Base-by-base conservation (phyloP, 2,113 vertebrate species). In the Martes martes region DNA sequence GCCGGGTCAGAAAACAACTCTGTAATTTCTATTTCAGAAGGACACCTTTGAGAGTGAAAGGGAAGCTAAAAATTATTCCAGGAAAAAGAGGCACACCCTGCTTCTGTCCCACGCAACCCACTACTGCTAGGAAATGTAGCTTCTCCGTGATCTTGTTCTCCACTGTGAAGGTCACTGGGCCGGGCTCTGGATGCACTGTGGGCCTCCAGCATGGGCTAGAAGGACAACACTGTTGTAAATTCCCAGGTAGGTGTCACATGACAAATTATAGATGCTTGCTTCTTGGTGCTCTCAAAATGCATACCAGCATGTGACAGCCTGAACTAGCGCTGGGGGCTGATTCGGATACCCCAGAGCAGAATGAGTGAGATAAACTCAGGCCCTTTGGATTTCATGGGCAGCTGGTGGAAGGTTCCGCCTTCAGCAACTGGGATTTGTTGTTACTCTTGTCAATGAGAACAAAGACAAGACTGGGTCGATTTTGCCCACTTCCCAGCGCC, bases 171-270 rank as follows among this genome's bases (percentile, higher is more conserved):
- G 18, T 16, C n/a, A 16, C 1, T 5, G 21, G 28, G 55, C 11
- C 1, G 3, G 45, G 8, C 71, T 50, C 55, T 55, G n/a, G 24
- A 36, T 1, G 28, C 1, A 21, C 19, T 1, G 1, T 4, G 39
- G 8, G 2, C 14, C 65, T 73, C 24, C 11, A 61, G 55, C 7
- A 3, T 45, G 63, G 31, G 16, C 47, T 52, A 65, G 26, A 91
- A 93, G 19, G 36, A 79, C 13, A 91, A 7, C 1, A 67, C 2
- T 9, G 6, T 4, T 76, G 14, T 71, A 18, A 36, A 36, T 36
- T 61, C n/a, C 76, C 19, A 87, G 55, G 18, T 16, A 39, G 45
- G 31, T 89, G 18, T 69, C 52, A 61, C 7, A 26, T 0, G 0
- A 73, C 65, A 92, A 59, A 65, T 59, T 23, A 33, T 2, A 95